Evolutionary conservation across 2,888 invertebrate genomes (phyloP).

Genomic region (Harpalus rufipes): DNA sequence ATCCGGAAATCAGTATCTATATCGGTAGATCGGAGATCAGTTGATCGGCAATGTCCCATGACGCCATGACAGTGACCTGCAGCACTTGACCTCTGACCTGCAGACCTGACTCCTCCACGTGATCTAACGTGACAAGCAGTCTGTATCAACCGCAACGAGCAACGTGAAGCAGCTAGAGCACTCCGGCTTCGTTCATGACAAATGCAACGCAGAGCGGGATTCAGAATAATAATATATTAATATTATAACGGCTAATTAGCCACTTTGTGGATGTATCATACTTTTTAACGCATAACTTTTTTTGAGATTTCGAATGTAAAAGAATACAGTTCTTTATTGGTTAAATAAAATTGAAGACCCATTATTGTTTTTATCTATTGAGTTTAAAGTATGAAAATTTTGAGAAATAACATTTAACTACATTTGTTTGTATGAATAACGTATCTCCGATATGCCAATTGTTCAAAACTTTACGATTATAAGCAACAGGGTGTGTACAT

Average conservation of each 20-base stretch:
- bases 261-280: neutral
- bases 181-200: neutral
- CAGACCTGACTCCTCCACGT: slow-evolving; percentile 24
- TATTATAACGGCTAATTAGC: neutral
- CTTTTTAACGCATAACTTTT: too few species aligned
- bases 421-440: too few species aligned
- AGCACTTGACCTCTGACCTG: slow-evolving; percentile 61
- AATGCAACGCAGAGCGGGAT: neutral
- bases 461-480: too few species aligned
- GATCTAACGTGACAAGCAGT: slow-evolving; percentile 41
- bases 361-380: too few species aligned
- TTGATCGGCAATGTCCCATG: slow-evolving; percentile 44
- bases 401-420: too few species aligned
- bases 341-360: too few species aligned
- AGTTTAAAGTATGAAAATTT: too few species aligned
- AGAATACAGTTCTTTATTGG: too few species aligned
- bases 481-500: too few species aligned
- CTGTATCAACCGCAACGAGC: neutral
- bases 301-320: too few species aligned
- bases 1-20: slow-evolving; percentile 13
- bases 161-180: neutral
- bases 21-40: slow-evolving; percentile 34
- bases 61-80: slow-evolving; percentile 64
- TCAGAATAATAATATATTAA: neutral
- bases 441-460: too few species aligned